These are phyloP conservation scores for Procambarus clarkii DNA, from an alignment of 1,140 invertebrate species.

Conservation along the genomic window DNA sequence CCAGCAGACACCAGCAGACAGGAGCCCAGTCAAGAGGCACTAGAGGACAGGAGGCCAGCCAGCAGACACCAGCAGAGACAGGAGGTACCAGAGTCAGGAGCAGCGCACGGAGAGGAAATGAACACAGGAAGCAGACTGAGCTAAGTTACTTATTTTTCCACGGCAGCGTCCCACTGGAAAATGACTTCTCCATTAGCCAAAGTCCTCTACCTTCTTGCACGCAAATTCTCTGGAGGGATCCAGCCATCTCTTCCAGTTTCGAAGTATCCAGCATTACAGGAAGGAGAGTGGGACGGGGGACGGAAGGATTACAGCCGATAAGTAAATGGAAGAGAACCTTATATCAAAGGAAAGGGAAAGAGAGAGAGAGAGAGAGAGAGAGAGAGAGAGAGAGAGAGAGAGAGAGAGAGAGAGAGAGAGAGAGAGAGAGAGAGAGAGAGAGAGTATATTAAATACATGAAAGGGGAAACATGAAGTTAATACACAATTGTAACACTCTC, in stretches of 20 bases:
- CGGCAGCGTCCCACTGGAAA: slow-evolving; percentile 50
- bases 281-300: background rate
- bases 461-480: too few relatives aligned
- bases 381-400: slow-evolving; percentile 18
- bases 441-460: background rate
- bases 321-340: too few relatives aligned
- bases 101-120: slow-evolving; percentile 38
- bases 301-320: too few relatives aligned
- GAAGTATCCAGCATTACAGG: background rate
- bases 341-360: too few relatives aligned
- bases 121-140: slow-evolving; percentile 30
- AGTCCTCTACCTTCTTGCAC: slow-evolving; percentile 52
- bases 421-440: slow-evolving; percentile 28
- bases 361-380: too few relatives aligned
- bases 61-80: background rate
- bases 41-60: background rate
- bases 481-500: too few relatives aligned
- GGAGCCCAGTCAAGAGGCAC: too few relatives aligned
- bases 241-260: slow-evolving; percentile 31
- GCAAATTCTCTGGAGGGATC: slow-evolving; percentile 39
- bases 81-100: background rate
- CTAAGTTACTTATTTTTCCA: slow-evolving; percentile 51
- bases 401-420: slow-evolving; percentile 32
- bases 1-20: too few relatives aligned
- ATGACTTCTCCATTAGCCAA: slow-evolving; percentile 64